Conservation (phyloP, 2,888 invertebrate genomes). For the Dicycla oo region DNA sequence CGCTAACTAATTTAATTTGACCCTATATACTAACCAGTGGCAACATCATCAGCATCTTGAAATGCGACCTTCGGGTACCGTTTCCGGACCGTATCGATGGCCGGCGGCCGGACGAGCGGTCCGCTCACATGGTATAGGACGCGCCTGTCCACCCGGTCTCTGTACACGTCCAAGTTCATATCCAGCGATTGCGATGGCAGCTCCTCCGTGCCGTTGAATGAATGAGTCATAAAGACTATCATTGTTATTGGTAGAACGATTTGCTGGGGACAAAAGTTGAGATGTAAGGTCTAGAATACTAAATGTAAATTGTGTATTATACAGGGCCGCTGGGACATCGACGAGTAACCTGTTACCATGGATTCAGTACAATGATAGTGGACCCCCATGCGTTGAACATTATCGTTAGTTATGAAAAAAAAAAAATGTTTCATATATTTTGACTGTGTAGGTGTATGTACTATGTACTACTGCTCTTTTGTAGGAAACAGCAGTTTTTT, state of each 20-base stretch:
- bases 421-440: too few relatives aligned
- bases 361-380: too few relatives aligned
- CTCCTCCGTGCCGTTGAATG: background rate
- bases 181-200: constrained; percentile 50
- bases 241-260: constrained; percentile 71
- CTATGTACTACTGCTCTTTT: too few relatives aligned
- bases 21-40: constrained; percentile 18
- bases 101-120: background rate
- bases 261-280: constrained; percentile 71
- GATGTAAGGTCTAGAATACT: background rate
- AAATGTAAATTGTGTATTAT: background rate
- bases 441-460: too few relatives aligned
- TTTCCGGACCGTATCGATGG: background rate
- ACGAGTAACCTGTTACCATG: too few relatives aligned
- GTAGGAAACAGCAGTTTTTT: too few relatives aligned
- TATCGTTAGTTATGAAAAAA: too few relatives aligned
- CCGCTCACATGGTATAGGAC: constrained; percentile 63
- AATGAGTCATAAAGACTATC: background rate
- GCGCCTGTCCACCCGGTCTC: constrained; percentile 54
- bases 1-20: background rate
- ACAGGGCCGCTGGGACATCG: too few relatives aligned
- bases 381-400: too few relatives aligned
- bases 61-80: constrained; percentile 34
- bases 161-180: constrained; percentile 73
- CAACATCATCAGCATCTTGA: constrained; percentile 20